phyloP scores from a whole-genome alignment of 2,888 invertebrate genomes.

The Rhagonycha lutea region DNA sequence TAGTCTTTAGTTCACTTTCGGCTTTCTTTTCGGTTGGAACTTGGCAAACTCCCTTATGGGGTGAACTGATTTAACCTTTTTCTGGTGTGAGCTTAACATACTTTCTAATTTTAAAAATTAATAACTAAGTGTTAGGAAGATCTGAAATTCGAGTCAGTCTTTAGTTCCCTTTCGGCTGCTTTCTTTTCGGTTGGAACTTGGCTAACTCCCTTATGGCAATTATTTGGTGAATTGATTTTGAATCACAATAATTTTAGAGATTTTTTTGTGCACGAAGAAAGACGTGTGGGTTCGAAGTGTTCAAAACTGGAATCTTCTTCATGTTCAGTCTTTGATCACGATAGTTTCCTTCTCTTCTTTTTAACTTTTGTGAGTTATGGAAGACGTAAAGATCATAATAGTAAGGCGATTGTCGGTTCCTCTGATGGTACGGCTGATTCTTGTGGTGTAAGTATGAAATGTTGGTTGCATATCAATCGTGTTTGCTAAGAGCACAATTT shows the following conservation, averaged over 20 bases:
- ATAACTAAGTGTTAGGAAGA: too few relatives aligned
- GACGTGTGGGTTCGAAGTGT: conserved; percentile 30
- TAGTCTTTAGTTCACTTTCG: not conserved
- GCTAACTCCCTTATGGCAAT: not conserved
- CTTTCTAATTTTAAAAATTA: too few relatives aligned
- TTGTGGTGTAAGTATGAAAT: too few relatives aligned
- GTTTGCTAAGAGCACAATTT: too few relatives aligned
- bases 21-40: not conserved
- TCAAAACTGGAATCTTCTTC: conserved; percentile 27
- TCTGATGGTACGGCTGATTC: too few relatives aligned
- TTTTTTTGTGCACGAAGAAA: conserved; percentile 10
- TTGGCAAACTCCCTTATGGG: not conserved
- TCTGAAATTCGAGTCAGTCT: too few relatives aligned
- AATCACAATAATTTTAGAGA: not conserved
- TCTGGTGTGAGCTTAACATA: too few relatives aligned
- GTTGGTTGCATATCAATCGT: too few relatives aligned
- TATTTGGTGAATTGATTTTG: not conserved
- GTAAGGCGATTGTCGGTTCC: too few relatives aligned
- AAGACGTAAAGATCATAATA: too few relatives aligned
- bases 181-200: not conserved
- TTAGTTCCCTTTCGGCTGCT: not conserved
- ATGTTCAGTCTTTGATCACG: conserved; percentile 26
- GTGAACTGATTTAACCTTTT: not conserved
- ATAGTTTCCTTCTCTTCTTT: conserved; percentile 38
- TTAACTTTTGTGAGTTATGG: conserved; percentile 36